Evolutionary conservation across 2,113 vertebrate genomes (phyloP).

Genomic region (Thunnus maccoyii): DNA sequence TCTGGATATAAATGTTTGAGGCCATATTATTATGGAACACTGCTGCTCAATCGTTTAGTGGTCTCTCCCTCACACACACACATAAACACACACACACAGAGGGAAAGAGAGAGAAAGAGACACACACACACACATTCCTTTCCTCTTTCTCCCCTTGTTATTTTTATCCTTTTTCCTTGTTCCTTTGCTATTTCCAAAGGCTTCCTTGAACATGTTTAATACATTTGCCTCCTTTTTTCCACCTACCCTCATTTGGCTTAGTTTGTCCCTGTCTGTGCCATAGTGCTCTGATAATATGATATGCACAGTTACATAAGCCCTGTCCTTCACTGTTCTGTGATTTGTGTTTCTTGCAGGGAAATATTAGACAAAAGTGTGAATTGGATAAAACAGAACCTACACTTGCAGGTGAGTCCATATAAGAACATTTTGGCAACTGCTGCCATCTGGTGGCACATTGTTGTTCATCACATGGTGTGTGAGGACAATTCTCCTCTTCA

Average conservation of each 20-base stretch:
- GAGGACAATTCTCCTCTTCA: background rate
- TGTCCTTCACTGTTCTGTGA: background rate
- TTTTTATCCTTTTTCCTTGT: slow-evolving; percentile 59
- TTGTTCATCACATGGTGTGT: background rate
- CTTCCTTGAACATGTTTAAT: slow-evolving; percentile 34
- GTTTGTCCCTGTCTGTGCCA: slow-evolving; percentile 14
- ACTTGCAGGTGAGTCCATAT: slow-evolving; percentile 64
- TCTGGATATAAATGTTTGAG: slow-evolving; percentile 57
- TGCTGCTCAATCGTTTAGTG: slow-evolving; percentile 73
- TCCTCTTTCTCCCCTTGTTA: slow-evolving; percentile 45
- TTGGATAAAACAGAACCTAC: slow-evolving; percentile 50
- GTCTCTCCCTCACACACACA: slow-evolving; percentile 35
- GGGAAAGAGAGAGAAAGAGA: background rate
- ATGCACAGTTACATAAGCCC: background rate
- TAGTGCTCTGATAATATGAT: background rate
- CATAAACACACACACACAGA: slow-evolving; percentile 7
- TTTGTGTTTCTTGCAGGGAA: slow-evolving; percentile 53
- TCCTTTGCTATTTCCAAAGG: slow-evolving; percentile 43
- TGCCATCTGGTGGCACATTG: slow-evolving; percentile 64
- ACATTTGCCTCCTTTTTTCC: slow-evolving; percentile 38
- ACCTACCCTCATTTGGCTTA: background rate
- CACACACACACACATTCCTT: slow-evolving; percentile 52
- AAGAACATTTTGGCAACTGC: slow-evolving; percentile 32
- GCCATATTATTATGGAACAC: slow-evolving; percentile 71
- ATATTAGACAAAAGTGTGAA: slow-evolving; percentile 49